Conservation (phyloP, 2,888 invertebrate genomes). For the Drosophila setosimentum region DNA sequence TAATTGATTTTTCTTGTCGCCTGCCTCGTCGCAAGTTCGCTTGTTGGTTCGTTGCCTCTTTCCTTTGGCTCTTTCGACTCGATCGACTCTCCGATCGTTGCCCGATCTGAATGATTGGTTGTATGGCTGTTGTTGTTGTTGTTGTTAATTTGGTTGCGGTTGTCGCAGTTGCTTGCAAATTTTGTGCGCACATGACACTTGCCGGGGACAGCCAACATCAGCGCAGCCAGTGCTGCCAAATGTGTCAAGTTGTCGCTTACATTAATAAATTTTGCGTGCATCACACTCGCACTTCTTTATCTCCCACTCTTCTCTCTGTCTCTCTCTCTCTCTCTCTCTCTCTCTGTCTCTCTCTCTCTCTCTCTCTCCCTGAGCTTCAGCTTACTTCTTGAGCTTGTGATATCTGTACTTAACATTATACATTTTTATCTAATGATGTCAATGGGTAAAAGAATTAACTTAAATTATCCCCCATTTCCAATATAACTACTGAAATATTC, state of each 20-base stretch:
- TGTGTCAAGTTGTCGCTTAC: conserved; percentile 76
- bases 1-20: conserved; percentile 86
- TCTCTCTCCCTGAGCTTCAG: conserved; percentile 2
- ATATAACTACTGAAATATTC: neutral
- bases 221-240: conserved; percentile 74
- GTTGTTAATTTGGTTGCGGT: conserved; percentile 63
- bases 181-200: conserved; percentile 78
- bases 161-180: conserved; percentile 72
- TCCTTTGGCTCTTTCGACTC: conserved; percentile 13
- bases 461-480: neutral
- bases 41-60: conserved; percentile 27
- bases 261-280: conserved; percentile 75
- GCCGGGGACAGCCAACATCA: conserved; percentile 74
- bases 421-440: neutral
- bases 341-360: neutral
- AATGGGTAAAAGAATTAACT: neutral
- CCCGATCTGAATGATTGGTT: conserved; percentile 74
- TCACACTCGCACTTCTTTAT: conserved; percentile 35
- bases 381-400: conserved; percentile 4
- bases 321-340: neutral
- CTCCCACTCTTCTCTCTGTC: neutral
- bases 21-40: conserved; percentile 73
- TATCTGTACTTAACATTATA: neutral
- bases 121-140: conserved; percentile 17
- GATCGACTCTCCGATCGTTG: conserved; percentile 54